phyloP scores from a whole-genome alignment of 2,113 vertebrate genomes.

The Alouatta palliata region DNA sequence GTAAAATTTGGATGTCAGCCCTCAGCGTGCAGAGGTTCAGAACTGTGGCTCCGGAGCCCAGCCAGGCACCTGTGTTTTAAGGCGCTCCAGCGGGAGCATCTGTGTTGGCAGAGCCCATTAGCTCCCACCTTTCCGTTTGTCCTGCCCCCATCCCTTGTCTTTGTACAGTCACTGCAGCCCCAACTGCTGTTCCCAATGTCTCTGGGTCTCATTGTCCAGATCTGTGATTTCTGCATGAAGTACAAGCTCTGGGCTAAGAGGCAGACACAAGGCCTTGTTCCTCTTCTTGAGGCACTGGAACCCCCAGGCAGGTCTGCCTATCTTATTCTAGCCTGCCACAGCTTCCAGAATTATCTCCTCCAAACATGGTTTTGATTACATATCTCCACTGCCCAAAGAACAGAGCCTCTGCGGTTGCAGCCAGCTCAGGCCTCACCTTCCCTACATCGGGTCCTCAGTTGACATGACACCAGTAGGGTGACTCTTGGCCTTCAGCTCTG shows the following conservation, averaged over 20 bases:
- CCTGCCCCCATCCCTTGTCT: not conserved
- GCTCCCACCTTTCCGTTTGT: not conserved
- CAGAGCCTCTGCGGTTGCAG: not conserved
- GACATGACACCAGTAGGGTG: not conserved
- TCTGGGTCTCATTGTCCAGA: not conserved
- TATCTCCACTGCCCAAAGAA: not conserved
- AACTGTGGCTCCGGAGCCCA: rapidly evolving
- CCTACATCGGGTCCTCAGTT: not conserved
- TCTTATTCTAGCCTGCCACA: not conserved
- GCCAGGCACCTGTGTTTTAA: not conserved
- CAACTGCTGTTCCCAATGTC: not conserved
- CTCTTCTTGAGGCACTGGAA: not conserved
- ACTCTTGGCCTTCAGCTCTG: not conserved
- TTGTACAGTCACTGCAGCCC: rapidly evolving
- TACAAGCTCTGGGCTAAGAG: not conserved
- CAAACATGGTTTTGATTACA: rapidly evolving
- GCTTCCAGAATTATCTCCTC: not conserved
- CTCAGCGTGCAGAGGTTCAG: not conserved
- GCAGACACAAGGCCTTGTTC: not conserved
- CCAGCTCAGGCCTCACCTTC: not conserved
- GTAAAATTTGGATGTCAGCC: not conserved
- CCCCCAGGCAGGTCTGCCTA: not conserved
- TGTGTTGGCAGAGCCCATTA: not conserved
- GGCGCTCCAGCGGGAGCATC: not conserved
- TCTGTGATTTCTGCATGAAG: not conserved